Conservation (phyloP, 2,113 vertebrate species). For the Elephas maximus region DNA sequence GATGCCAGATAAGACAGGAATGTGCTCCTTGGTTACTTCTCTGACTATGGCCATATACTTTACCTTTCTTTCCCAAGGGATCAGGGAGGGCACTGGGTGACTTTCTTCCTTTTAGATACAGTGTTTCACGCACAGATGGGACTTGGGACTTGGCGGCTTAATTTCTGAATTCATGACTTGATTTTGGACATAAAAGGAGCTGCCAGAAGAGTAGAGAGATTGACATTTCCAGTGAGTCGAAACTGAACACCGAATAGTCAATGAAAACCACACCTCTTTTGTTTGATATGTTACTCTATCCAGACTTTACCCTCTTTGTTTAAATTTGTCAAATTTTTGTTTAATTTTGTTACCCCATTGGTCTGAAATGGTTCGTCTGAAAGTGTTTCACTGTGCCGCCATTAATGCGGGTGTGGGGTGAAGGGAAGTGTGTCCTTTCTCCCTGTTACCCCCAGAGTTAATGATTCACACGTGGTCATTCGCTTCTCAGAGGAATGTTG, state of each 20-base stretch:
- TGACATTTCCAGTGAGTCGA: conserved; percentile 87
- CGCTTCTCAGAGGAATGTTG: conserved; percentile 85
- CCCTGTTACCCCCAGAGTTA: conserved; percentile 77
- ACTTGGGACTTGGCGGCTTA: conserved; percentile 69
- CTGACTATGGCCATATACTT: conserved; percentile 6
- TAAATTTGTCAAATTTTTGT: background rate
- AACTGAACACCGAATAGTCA: conserved; percentile 87
- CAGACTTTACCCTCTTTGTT: background rate
- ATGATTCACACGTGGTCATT: conserved; percentile 86
- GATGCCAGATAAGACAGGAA: conserved; percentile 88
- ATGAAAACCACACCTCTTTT: conserved; percentile 86
- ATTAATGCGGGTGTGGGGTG: background rate
- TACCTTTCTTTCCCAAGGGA: conserved; percentile 70
- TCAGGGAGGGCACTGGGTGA: conserved; percentile 67
- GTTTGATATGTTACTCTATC: conserved; percentile 83
- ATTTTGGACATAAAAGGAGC: conserved; percentile 85
- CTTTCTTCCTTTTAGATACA: conserved; percentile 56
- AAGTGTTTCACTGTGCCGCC: background rate
- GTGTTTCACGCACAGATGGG: conserved; percentile 74
- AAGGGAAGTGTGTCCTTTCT: background rate
- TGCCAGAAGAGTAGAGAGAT: conserved; percentile 83
- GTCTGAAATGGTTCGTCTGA: conserved; percentile 80
- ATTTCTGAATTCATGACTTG: conserved; percentile 86
- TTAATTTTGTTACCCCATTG: conserved; percentile 68
- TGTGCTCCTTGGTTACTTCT: conserved; percentile 80